These are phyloP conservation scores for Deroplatys truncata DNA, from an alignment of 2,888 invertebrate species.

Conservation along the genomic window DNA sequence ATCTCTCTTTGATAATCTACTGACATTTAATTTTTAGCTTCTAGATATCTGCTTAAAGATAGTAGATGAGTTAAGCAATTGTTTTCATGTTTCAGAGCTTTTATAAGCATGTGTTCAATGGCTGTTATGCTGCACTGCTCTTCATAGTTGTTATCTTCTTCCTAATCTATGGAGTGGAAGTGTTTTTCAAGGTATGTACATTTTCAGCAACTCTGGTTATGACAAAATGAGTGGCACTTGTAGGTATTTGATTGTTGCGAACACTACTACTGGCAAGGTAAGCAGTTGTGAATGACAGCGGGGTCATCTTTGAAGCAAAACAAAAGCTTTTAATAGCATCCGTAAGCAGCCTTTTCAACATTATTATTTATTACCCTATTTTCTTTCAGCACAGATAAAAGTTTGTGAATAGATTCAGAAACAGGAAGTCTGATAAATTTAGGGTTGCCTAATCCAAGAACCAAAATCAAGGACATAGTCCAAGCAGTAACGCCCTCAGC, in stretches of 20 bases:
- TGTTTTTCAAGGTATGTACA: conserved; percentile 77
- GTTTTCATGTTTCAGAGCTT: conserved; percentile 51
- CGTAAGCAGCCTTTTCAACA: not conserved
- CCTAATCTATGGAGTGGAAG: conserved; percentile 90
- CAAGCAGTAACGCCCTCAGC: too few relatives aligned
- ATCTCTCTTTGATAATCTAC: not conserved
- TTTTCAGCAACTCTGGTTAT: not conserved
- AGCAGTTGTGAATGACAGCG: too few relatives aligned
- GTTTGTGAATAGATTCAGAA: too few relatives aligned
- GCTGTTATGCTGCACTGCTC: conserved; percentile 85
- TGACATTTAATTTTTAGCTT: not conserved
- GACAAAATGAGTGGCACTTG: too few relatives aligned
- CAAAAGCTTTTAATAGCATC: not conserved
- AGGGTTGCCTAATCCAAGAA: too few relatives aligned
- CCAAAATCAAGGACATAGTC: too few relatives aligned
- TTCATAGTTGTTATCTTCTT: conserved; percentile 89
- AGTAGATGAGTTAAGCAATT: not conserved
- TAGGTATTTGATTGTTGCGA: too few relatives aligned
- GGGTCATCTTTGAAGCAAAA: too few relatives aligned
- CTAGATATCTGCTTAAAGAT: not conserved
- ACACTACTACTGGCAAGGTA: too few relatives aligned
- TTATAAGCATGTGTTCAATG: conserved; percentile 85
- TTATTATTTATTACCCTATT: too few relatives aligned
- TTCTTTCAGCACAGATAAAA: too few relatives aligned
- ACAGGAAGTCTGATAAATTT: too few relatives aligned